phyloP scores from a whole-genome alignment of 1,140 invertebrate species.

The Macrotrachela quadricornifera region DNA sequence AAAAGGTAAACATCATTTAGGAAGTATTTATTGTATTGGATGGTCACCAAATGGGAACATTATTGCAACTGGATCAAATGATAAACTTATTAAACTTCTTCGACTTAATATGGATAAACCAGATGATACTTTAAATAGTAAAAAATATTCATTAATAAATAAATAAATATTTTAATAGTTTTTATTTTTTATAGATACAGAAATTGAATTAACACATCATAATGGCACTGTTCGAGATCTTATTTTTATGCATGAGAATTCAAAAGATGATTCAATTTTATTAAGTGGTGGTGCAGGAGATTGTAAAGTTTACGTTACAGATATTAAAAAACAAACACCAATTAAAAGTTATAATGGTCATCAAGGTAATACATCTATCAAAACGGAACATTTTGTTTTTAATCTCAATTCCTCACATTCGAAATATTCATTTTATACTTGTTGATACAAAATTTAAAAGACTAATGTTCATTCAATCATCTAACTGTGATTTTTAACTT shows the following conservation, averaged over 20 bases:
- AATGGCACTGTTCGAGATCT: constrained; percentile 88
- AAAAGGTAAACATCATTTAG: constrained; percentile 85
- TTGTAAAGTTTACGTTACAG: constrained; percentile 92
- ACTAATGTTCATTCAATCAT: no score
- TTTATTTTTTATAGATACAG: constrained; percentile 39
- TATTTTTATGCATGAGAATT: constrained; percentile 72
- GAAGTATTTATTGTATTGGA: constrained; percentile 85
- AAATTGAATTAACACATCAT: constrained; percentile 80
- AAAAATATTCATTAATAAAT: no score
- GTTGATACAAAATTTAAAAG: no score
- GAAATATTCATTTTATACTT: no score
- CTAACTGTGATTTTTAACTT: no score
- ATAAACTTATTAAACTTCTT: constrained; percentile 91
- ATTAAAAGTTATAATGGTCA: constrained; percentile 79
- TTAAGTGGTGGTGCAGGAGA: constrained; percentile 93
- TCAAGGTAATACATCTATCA: neutral
- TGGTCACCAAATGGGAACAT: constrained; percentile 85
- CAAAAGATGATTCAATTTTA: constrained; percentile 54
- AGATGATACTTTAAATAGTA: neutral
- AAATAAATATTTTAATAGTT: no score
- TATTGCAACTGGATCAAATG: constrained; percentile 90
- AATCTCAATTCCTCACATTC: no score
- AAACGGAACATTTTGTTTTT: no score
- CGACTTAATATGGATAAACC: constrained; percentile 57
- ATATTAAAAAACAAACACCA: constrained; percentile 75